Evolutionary conservation across 2,113 vertebrate species (phyloP).

Genomic region (Calcarius ornatus): DNA sequence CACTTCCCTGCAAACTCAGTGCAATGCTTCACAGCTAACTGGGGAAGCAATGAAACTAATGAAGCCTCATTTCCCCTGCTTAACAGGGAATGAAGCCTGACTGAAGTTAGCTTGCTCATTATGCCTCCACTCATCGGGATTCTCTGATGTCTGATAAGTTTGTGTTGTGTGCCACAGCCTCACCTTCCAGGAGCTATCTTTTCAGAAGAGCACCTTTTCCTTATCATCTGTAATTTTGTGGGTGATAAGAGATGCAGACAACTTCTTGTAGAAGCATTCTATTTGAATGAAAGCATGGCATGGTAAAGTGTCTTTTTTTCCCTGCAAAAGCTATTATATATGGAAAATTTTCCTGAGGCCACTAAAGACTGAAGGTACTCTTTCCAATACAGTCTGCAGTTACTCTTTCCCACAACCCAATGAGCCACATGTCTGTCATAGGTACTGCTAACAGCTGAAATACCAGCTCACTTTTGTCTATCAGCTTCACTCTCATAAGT

Average conservation of each 20-base stretch:
- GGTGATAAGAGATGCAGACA: background rate
- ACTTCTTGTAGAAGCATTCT: background rate
- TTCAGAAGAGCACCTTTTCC: background rate
- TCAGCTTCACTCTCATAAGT: background rate
- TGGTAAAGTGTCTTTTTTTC: background rate
- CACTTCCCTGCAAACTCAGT: background rate
- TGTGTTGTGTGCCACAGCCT: background rate
- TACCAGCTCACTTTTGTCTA: background rate
- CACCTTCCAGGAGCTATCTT: background rate
- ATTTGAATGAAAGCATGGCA: background rate
- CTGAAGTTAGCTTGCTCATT: background rate
- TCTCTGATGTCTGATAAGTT: background rate
- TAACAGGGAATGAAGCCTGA: background rate
- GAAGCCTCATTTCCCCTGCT: constrained; percentile 19
- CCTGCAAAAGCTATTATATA: background rate
- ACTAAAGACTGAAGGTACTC: background rate
- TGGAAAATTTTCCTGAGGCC: background rate
- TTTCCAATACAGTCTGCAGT: background rate
- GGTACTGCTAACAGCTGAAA: background rate
- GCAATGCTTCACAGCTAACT: background rate
- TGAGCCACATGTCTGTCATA: rapidly evolving
- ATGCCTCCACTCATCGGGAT: background rate
- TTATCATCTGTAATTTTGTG: background rate
- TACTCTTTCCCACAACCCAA: background rate
- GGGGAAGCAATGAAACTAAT: background rate